These are phyloP conservation scores for Dione juno DNA, from an alignment of 2,888 invertebrate species.

Conservation along the genomic window DNA sequence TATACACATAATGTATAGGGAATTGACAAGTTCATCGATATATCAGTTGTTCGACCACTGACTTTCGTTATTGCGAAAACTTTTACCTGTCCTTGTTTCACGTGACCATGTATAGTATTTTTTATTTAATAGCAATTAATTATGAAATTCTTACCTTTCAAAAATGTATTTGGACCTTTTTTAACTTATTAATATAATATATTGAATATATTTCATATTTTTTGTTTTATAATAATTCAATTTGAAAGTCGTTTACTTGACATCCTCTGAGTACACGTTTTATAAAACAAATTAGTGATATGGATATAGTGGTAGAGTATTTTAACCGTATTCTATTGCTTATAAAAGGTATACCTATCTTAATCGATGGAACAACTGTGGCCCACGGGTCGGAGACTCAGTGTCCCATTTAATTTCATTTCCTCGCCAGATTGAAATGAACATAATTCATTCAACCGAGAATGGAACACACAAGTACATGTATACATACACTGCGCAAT, in stretches of 20 bases:
- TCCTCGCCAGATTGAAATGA: too few relatives aligned
- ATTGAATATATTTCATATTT: slow-evolving; percentile 2
- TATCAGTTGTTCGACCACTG: slow-evolving; percentile 63
- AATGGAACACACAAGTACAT: too few relatives aligned
- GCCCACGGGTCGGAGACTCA: too few relatives aligned
- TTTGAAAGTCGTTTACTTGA: slow-evolving; percentile 5
- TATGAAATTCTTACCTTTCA: slow-evolving; percentile 7
- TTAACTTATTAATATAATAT: neutral
- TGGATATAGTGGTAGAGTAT: too few relatives aligned
- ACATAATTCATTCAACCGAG: too few relatives aligned
- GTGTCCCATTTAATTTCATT: too few relatives aligned
- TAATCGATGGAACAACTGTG: too few relatives aligned
- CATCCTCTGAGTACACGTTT: neutral
- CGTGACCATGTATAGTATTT: neutral
- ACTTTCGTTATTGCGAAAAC: slow-evolving; percentile 65
- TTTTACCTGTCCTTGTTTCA: slow-evolving; percentile 7
- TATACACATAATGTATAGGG: slow-evolving; percentile 1
- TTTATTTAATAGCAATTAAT: slow-evolving; percentile 19
- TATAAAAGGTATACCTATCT: too few relatives aligned
- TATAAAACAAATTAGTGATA: neutral
- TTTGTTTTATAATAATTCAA: slow-evolving; percentile 1
- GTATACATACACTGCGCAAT: too few relatives aligned
- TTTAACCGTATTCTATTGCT: too few relatives aligned
- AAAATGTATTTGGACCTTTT: slow-evolving; percentile 9
- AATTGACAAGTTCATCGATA: slow-evolving; percentile 56